Evolutionary conservation across 2,113 vertebrate species (phyloP).

Genomic region (Ahaetulla prasina): DNA sequence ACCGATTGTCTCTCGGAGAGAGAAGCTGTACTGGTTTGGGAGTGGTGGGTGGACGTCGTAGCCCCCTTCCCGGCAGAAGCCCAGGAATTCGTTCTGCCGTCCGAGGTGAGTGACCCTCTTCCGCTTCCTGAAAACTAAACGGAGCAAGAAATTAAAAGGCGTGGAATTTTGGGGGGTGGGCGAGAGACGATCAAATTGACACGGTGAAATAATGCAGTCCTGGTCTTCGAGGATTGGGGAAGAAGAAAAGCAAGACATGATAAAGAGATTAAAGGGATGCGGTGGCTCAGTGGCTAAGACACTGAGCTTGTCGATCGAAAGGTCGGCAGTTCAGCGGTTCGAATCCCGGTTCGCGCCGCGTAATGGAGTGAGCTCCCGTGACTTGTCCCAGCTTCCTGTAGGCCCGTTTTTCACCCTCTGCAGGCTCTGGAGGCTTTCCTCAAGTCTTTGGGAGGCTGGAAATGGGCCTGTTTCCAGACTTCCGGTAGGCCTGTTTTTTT

Average conservation of each 20-base stretch:
- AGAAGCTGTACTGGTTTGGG: conserved; percentile 52
- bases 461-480: no score
- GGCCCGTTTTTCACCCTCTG: no score
- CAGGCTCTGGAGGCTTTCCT: no score
- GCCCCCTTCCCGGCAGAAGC: conserved; percentile 33
- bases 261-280: no score
- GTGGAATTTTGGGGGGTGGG: neutral
- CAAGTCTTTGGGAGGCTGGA: no score
- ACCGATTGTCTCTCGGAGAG: conserved; percentile 31
- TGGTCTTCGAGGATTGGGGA: neutral
- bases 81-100: conserved; percentile 60
- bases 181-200: neutral
- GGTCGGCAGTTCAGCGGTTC: no score
- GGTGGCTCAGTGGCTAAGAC: no score
- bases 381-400: no score
- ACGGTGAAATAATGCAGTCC: neutral
- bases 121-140: conserved; percentile 42
- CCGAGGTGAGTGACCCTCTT: conserved; percentile 53
- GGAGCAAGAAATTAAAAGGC: neutral
- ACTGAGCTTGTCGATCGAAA: no score
- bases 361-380: no score
- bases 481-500: no score
- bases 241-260: accelerated
- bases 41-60: conserved; percentile 25
- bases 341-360: no score